phyloP scores from a whole-genome alignment of 2,888 invertebrate genomes.

The Bursaphelenchus okinawaensis region DNA sequence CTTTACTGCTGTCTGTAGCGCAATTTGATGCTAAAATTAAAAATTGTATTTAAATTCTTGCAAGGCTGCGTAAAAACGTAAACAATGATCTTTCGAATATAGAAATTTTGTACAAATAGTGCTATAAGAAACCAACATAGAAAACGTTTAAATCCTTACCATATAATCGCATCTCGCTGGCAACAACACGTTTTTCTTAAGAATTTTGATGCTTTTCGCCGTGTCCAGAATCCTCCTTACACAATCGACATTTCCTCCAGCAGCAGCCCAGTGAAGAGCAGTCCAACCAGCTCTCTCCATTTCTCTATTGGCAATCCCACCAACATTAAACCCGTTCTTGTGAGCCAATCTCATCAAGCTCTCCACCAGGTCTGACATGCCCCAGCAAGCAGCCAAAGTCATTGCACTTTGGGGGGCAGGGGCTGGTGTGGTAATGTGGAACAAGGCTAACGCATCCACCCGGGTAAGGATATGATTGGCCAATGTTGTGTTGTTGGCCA shows the following conservation, averaged over 20 bases:
- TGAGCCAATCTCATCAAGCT: not conserved
- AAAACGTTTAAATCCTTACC: too few relatives aligned
- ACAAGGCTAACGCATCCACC: too few relatives aligned
- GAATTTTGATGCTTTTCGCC: not conserved
- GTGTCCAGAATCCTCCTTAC: not conserved
- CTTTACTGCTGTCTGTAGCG: not conserved
- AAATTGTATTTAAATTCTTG: not conserved
- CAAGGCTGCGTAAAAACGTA: too few relatives aligned
- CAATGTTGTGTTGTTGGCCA: too few relatives aligned
- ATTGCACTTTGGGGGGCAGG: not conserved
- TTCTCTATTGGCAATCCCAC: not conserved
- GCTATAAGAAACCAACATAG: too few relatives aligned
- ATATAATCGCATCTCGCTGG: not conserved
- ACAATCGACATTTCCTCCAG: not conserved
- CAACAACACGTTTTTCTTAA: not conserved
- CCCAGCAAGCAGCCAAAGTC: not conserved
- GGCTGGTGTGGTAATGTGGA: not conserved
- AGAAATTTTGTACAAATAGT: too few relatives aligned
- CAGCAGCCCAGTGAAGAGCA: not conserved
- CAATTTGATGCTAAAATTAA: not conserved
- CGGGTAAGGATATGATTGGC: too few relatives aligned
- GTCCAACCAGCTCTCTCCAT: not conserved
- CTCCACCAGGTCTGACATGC: not conserved
- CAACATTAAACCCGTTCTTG: not conserved
- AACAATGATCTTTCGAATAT: too few relatives aligned